phyloP scores from a whole-genome alignment of 1,140 invertebrate genomes.

The Brachionus angularis region DNA sequence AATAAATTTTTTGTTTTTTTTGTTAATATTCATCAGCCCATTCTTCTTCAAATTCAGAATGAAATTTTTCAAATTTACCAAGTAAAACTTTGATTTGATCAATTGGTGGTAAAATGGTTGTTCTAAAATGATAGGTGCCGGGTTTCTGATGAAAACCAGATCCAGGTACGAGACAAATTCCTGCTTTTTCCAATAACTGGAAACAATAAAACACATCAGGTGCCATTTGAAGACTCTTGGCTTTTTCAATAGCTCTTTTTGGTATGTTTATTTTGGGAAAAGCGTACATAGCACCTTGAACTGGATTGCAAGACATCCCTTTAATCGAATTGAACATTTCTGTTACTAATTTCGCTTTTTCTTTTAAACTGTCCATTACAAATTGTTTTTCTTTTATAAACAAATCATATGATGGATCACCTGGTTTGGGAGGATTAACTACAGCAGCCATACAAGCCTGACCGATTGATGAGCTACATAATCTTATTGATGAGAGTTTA shows the following conservation, averaged over 20 bases:
- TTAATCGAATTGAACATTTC: conserved; percentile 85
- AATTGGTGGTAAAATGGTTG: conserved; percentile 81
- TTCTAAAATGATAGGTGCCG: conserved; percentile 89
- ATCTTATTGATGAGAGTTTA: conserved; percentile 90
- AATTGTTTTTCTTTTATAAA: conserved; percentile 68
- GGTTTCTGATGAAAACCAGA: conserved; percentile 88
- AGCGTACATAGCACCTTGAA: conserved; percentile 84
- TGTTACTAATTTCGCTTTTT: conserved; percentile 74
- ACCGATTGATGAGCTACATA: conserved; percentile 86
- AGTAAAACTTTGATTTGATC: conserved; percentile 79
- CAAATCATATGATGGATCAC: conserved; percentile 70
- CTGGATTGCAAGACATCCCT: conserved; percentile 76
- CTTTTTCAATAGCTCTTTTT: conserved; percentile 58
- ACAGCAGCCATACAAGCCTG: conserved; percentile 67
- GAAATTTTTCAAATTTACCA: conserved; percentile 76
- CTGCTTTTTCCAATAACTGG: conserved; percentile 82
- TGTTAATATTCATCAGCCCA: no score
- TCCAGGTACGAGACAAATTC: conserved; percentile 81
- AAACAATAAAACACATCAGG: conserved; percentile 93
- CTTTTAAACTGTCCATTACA: conserved; percentile 74
- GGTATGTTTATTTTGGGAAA: conserved; percentile 67
- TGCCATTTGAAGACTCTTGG: conserved; percentile 54
- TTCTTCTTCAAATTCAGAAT: conserved; percentile 72
- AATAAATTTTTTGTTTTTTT: no score
- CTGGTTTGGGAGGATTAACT: conserved; percentile 73